Base-by-base conservation (phyloP, 1,140 invertebrate species). In the Diachasma alloeum region DNA sequence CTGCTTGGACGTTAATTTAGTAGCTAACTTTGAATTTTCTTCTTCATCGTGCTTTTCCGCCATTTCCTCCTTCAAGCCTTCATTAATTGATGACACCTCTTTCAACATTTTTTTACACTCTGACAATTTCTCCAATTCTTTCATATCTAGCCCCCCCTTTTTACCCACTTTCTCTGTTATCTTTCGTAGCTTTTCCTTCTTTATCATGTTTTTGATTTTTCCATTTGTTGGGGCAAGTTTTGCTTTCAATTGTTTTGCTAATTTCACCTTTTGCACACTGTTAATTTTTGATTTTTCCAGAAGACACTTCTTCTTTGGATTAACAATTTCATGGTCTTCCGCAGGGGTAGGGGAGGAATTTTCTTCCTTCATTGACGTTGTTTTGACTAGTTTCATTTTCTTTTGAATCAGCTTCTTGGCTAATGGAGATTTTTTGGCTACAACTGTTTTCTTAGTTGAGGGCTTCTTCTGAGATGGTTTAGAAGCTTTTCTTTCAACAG, bases 361-460 rank as follows among this genome's bases (percentile, higher is more conserved):
- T n/a, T 79, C 53, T 37, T 79, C 75, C 10, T 75, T 72, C 19
- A 79, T 81, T 44, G 80, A 83, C 8, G 83, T 68, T 22, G 82
- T 80, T 44, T 88, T 89, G 81, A 87, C 85, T 87, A 89, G 83
- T 48, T 89, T 90, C 73, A 87, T 81, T 81, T 89, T 89, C 67
- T 88, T 90, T 75, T 87, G 86, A 10, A 86, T 80, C 46, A 87
- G 79, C 74, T 87, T 89, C 56, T 89, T 88, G 48, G 83, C 83
- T 19, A 87, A 80, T n/a, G 85, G 83, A 46, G 83, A 79, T 59
- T 89, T 90, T 66, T 90, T 88, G 1, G 85, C 83, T 53, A 89
- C 74, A 69, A 91, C 86, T 67, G 88, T 90, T 83, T 90, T 91
- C 73, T 87, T 88, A 19, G 82, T 81, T 66, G 81, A 73, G 37